phyloP scores from a whole-genome alignment of 30 jellyfish, hydroid and myxozoan species.

The Sanderia malayensis region DNA sequence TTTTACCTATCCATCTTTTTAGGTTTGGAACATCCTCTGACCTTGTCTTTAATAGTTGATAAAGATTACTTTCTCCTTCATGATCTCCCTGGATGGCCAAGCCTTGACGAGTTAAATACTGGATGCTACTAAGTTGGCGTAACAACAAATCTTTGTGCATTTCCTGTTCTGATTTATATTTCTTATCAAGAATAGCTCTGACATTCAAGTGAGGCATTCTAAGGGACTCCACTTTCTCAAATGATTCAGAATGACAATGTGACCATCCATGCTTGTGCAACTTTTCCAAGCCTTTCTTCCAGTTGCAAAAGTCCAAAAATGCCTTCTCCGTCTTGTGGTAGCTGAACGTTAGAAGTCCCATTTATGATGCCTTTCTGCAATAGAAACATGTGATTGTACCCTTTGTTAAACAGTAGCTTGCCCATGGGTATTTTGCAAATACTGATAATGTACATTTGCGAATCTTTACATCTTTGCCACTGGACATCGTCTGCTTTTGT shows the following conservation, averaged over 20 bases:
- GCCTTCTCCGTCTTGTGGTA: too few species aligned
- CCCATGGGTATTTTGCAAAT: too few species aligned
- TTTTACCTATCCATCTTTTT: conserved; percentile 1
- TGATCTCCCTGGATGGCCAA: conserved; percentile 6
- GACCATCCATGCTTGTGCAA: conserved; percentile 14
- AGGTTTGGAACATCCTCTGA: conserved; percentile 36
- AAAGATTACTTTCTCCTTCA: too few species aligned
- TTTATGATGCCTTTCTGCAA: conserved; percentile 16
- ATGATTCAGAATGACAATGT: conserved; percentile 5
- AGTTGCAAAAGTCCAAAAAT: background rate
- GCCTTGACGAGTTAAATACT: background rate
- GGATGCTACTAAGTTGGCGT: background rate
- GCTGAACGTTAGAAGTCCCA: too few species aligned
- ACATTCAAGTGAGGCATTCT: background rate
- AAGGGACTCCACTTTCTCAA: conserved; percentile 3
- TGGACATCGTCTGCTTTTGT: too few species aligned
- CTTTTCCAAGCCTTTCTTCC: conserved; percentile 14
- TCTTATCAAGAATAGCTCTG: too few species aligned
- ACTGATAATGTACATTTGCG: too few species aligned
- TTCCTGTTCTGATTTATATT: too few species aligned
- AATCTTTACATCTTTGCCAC: too few species aligned
- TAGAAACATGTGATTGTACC: conserved; percentile 11
- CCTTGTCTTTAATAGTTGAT: too few species aligned
- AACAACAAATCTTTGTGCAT: too few species aligned
- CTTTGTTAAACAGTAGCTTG: too few species aligned